Percentiles rank a stretch among this genome's conserved stretches.
phyloP scores from a whole-genome alignment of 2,797 vertebrate genomes.

The Helicolenus hilgendorfi region DNA sequence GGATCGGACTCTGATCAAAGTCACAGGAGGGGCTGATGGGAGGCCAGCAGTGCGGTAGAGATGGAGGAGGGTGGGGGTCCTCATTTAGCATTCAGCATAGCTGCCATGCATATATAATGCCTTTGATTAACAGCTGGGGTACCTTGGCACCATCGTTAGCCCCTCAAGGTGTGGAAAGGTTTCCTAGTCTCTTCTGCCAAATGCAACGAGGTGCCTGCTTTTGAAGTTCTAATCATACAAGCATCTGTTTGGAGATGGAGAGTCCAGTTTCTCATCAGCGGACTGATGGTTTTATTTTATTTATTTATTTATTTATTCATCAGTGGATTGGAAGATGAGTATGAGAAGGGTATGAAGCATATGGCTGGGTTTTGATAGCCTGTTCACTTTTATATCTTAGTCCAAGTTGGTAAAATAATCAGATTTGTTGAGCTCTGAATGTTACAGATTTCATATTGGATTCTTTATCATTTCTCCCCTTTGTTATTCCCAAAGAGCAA shows the following conservation, averaged over 20 bases:
- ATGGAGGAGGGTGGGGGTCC: not conserved
- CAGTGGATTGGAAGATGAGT: not conserved
- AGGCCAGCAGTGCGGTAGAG: conserved; percentile 31
- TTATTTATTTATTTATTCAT: conserved; percentile 27
- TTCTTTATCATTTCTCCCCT: not conserved
- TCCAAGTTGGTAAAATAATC: not conserved
- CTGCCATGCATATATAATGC: conserved; percentile 72
- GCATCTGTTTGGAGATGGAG: conserved; percentile 67
- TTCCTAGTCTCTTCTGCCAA: conserved; percentile 68
- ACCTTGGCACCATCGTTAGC: conserved; percentile 54
- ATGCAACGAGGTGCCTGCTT: conserved; percentile 53
- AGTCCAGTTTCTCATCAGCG: conserved; percentile 11
- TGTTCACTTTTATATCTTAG: not conserved
- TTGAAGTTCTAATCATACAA: conserved; percentile 73
- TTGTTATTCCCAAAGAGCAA: not conserved
- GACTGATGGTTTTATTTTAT: conserved; percentile 22
- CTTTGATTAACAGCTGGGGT: conserved; percentile 78
- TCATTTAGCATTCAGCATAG: conserved; percentile 68
- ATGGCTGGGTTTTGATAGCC: not conserved
- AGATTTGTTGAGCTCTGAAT: not conserved
- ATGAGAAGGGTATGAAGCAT: not conserved
- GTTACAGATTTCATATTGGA: not conserved
- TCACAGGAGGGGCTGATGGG: conserved; percentile 45
- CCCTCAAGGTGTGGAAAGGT: conserved; percentile 68
- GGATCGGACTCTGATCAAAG: conserved; percentile 74